Percentiles rank a stretch among this genome's conserved stretches.
phyloP scores from a whole-genome alignment of 2,113 vertebrate genomes.

The Pollachius pollachius region DNA sequence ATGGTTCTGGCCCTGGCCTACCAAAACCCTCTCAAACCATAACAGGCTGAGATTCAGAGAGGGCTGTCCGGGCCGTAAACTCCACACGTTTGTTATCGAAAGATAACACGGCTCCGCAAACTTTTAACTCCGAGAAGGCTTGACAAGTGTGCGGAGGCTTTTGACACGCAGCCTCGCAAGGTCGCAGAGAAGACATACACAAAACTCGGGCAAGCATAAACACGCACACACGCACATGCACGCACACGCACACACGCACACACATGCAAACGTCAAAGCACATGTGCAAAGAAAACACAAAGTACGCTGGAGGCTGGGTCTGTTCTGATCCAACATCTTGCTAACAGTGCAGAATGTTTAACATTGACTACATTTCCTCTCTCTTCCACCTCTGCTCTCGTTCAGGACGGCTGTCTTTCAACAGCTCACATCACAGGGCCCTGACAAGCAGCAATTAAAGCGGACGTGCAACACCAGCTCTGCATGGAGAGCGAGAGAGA shows the following conservation, averaged over 20 bases:
- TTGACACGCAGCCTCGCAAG: no score
- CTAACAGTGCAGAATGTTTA: conserved; percentile 2
- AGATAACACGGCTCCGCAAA: no score
- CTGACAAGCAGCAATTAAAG: conserved; percentile 75
- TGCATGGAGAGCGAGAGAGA: conserved; percentile 53
- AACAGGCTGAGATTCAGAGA: no score
- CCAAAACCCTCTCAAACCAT: no score
- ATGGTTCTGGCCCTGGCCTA: no score
- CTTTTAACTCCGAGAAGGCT: no score
- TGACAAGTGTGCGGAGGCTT: no score
- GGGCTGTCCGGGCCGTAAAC: no score
- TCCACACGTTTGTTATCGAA: no score
- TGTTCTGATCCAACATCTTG: conserved; percentile 19
- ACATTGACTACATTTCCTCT: conserved; percentile 39
- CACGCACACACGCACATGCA: conserved; percentile 9
- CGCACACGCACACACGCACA: background rate
- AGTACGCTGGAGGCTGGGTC: no score
- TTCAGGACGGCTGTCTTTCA: conserved; percentile 59
- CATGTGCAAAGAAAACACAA: no score
- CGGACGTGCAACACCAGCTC: conserved; percentile 61
- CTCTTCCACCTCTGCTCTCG: conserved; percentile 35
- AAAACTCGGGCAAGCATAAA: background rate
- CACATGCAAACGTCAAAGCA: conserved; percentile 4
- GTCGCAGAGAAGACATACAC: background rate
- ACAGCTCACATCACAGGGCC: conserved; percentile 67